Conservation (phyloP, 2,797 vertebrate genomes). For the Sebastes taczanowskii region DNA sequence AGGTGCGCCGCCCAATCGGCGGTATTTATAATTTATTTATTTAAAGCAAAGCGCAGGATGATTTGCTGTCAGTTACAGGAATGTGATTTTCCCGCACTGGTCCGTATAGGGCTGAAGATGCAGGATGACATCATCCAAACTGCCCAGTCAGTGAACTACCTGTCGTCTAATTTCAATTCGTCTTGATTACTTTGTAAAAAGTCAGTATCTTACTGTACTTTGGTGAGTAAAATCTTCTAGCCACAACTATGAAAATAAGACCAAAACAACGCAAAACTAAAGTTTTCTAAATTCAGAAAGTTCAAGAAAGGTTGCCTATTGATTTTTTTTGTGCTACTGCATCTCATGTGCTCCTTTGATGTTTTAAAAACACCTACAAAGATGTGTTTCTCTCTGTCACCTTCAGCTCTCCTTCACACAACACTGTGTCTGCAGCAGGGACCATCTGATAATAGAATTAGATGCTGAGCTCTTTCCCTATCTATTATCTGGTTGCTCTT, state of each 20-base stretch:
- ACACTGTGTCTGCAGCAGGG: slow-evolving; percentile 20
- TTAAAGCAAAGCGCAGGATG: background rate
- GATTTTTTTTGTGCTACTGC: background rate
- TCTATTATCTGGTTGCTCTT: slow-evolving; percentile 66
- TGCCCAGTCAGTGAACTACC: background rate
- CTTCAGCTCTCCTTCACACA: slow-evolving; percentile 52
- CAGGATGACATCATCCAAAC: background rate
- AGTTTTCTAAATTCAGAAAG: slow-evolving; percentile 11
- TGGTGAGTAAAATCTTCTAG: background rate
- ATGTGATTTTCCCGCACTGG: background rate
- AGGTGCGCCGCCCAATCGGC: accelerated
- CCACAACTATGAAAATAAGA: background rate
- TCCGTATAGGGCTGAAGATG: background rate
- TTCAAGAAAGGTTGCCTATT: slow-evolving; percentile 13
- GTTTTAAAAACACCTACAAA: slow-evolving; percentile 12
- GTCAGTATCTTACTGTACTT: background rate
- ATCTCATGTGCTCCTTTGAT: slow-evolving; percentile 4
- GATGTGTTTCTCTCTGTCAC: slow-evolving; percentile 26
- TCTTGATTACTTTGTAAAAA: background rate
- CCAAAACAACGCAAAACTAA: background rate
- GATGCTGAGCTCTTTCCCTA: slow-evolving; percentile 57
- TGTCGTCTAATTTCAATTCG: background rate
- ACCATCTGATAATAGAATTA: slow-evolving; percentile 62
- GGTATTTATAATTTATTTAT: no score
- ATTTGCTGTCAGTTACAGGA: background rate